These are phyloP conservation scores for Echinarachnius parma DNA, from an alignment of 53 echinoderm and acorn worm genomes.

Conservation along the genomic window DNA sequence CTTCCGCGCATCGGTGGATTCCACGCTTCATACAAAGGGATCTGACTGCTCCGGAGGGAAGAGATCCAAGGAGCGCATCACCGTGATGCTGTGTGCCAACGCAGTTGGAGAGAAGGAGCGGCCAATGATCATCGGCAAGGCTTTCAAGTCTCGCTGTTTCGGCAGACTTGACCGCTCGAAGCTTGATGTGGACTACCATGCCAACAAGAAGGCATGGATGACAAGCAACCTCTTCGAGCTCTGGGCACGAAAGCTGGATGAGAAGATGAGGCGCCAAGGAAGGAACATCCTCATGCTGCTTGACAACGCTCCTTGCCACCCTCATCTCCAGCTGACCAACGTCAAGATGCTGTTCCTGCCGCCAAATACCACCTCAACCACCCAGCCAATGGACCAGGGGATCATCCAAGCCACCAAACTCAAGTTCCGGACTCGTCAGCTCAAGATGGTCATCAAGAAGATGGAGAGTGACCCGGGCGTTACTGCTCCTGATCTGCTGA, in stretches of 20 bases:
- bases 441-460: constrained; percentile 8
- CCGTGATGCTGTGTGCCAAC: constrained; percentile 38
- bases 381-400: constrained; percentile 52
- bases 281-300: constrained; percentile 33
- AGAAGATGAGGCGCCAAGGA: constrained; percentile 1
- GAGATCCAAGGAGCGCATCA: constrained; percentile 37
- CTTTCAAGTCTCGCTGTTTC: constrained; percentile 47
- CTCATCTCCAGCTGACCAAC: constrained; percentile 21
- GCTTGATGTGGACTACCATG: constrained; percentile 18
- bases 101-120: constrained; percentile 30
- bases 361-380: constrained; percentile 26
- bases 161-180: constrained; percentile 11
- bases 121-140: constrained; percentile 29
- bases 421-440: constrained; percentile 21
- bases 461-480: constrained; percentile 17
- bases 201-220: constrained; percentile 51
- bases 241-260: constrained; percentile 16
- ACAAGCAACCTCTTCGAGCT: constrained; percentile 29
- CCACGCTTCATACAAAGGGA: constrained; percentile 20
- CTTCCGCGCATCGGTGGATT: constrained; percentile 18
- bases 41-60: constrained; percentile 34
- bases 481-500: constrained; percentile 28
- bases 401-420: constrained; percentile 41
- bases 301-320: constrained; percentile 29
- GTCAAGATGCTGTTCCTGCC: constrained; percentile 36